These are phyloP conservation scores for Nymphalis c-album DNA, from an alignment of 2,888 invertebrate genomes.

Conservation along the genomic window DNA sequence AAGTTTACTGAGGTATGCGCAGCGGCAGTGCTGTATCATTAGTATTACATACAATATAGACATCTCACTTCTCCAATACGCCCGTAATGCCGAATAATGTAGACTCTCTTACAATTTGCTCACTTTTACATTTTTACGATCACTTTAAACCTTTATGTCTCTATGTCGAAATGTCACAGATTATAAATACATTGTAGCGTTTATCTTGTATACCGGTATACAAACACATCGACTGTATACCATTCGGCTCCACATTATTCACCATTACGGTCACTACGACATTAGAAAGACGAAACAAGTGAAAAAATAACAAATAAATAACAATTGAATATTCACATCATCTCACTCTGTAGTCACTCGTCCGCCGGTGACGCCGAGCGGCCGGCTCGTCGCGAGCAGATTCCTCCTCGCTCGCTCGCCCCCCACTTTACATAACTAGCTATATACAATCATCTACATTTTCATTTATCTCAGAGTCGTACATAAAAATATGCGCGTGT, in stretches of 20 bases:
- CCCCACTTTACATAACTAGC: constrained; percentile 2
- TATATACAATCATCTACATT: constrained; percentile 5
- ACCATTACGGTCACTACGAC: constrained; percentile 26
- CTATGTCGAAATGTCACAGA: background rate
- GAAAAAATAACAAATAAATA: constrained; percentile 50
- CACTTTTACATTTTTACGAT: background rate
- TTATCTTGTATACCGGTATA: background rate
- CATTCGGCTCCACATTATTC: constrained; percentile 18
- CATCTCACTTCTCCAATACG: constrained; percentile 19
- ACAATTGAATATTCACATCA: constrained; percentile 44
- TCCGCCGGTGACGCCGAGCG: background rate
- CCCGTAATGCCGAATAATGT: constrained; percentile 22
- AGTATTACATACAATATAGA: constrained; percentile 27
- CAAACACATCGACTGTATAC: background rate
- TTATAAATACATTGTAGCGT: background rate
- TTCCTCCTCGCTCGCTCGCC: constrained; percentile 3
- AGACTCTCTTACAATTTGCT: background rate
- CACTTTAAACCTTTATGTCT: background rate
- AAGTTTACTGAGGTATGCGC: constrained; percentile 51
- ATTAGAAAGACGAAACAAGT: constrained; percentile 28
- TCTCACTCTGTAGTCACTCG: constrained; percentile 29
- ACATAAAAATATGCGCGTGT: constrained; percentile 1
- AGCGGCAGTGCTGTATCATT: constrained; percentile 34
- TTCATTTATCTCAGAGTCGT: background rate
- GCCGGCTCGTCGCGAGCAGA: constrained; percentile 1